Conservation (phyloP, 2,797 vertebrate species). For the Enteromius argenteus region DNA sequence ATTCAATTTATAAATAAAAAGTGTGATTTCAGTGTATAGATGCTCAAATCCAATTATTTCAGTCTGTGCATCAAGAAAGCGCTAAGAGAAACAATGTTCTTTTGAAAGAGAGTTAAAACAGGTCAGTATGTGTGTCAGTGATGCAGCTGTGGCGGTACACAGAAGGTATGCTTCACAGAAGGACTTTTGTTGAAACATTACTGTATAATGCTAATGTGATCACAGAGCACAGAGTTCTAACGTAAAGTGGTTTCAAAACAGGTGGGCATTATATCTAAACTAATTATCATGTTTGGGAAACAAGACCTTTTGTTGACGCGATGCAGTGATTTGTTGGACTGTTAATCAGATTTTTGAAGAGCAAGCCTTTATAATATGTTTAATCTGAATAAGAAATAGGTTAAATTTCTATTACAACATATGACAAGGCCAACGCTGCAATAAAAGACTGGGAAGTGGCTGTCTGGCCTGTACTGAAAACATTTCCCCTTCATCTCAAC, state of each 20-base stretch:
- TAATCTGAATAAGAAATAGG: background rate
- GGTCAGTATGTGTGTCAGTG: background rate
- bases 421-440: conserved; percentile 3
- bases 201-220: conserved; percentile 59
- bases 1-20: background rate
- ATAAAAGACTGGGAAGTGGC: conserved; percentile 8
- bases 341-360: background rate
- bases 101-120: conserved; percentile 23
- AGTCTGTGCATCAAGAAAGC: background rate
- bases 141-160: conserved; percentile 43
- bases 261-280: conserved; percentile 14
- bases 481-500: conserved; percentile 7
- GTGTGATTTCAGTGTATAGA: conserved; percentile 29
- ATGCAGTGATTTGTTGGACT: background rate
- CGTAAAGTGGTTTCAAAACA: conserved; percentile 49
- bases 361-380: background rate
- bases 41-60: conserved; percentile 25
- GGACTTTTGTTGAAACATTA: conserved; percentile 44
- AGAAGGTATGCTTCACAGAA: conserved; percentile 45
- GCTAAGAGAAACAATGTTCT: conserved; percentile 18
- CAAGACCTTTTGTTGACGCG: background rate
- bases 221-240: conserved; percentile 33
- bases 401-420: background rate
- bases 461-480: background rate
- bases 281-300: conserved; percentile 22